These are phyloP conservation scores for Paraescarpia echinospica DNA, from an alignment of 1,140 invertebrate species.

Conservation along the genomic window DNA sequence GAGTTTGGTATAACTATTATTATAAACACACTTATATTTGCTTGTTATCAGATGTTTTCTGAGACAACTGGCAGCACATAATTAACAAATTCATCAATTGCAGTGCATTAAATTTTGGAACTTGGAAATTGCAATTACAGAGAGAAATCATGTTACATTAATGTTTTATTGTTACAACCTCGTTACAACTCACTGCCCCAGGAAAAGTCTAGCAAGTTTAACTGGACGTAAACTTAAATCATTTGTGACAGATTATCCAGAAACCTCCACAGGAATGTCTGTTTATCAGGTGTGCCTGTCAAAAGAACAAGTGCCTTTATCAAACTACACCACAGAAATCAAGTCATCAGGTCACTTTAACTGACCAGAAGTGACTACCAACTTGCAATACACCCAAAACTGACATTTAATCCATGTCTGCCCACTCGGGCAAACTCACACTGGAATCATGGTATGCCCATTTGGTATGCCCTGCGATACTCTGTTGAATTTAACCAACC, in stretches of 20 bases:
- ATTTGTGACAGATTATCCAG: neutral
- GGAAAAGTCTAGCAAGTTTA: neutral
- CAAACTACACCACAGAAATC: neutral
- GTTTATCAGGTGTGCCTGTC: neutral
- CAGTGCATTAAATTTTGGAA: neutral
- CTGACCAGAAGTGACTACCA: neutral
- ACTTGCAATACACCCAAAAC: neutral
- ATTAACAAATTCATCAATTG: neutral
- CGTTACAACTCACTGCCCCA: neutral
- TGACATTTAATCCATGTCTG: neutral
- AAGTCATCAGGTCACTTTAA: neutral
- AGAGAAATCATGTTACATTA: neutral
- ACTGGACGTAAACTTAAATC: neutral
- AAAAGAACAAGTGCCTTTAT: neutral
- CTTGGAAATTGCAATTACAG: neutral
- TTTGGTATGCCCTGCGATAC: neutral
- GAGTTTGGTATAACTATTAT: no score
- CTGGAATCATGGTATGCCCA: neutral
- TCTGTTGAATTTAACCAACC: neutral
- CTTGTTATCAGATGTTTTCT: neutral
- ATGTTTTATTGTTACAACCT: neutral
- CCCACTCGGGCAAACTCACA: neutral
- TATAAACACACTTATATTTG: no score
- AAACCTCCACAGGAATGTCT: neutral
- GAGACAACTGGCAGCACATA: neutral